Base-by-base conservation (phyloP, 1,140 invertebrate genomes). In the Trinorchestia longiramus region DNA sequence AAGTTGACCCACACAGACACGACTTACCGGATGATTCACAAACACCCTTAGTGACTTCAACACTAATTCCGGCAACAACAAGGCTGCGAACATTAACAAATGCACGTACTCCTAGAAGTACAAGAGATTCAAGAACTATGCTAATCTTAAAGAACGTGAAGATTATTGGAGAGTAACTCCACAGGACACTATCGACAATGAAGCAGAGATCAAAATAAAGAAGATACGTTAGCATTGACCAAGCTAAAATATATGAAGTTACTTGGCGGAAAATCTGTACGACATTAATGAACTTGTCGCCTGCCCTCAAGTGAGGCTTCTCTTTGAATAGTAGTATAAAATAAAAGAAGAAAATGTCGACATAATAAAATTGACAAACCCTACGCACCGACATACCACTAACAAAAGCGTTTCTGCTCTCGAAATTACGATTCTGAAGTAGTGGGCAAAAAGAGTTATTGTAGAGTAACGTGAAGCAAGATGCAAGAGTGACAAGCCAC, bases 311-410 rank as follows among this genome's bases (percentile, higher is more conserved):
- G 43, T 94, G 36, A 45, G 43, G 41, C 88, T 90, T 90, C n/a
- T 90, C 92, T 44, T 43, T 47, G 17, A 44, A 94, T 15, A 43
- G 0, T 41, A n/a, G 0, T 94, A 42, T 40, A 43, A 47, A 45
- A 45, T 45, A 47, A 44, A 44, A 94, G 40, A 94, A 1, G 28
- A 45, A 94, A 94, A 94, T 47, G 92, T n/a, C 44, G 40, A 43
- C 41, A 41, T 19, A 94, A 47, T 94, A 47, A 94, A 43, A 45
- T 0, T 45, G 43, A 94, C 92, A 94, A 94, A 94, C 92, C 92
- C 44, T 94, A 94, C 92, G 92, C 40, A 94, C 92, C 92, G 92
- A 94, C 92, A 47, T 94, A 94, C 92, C 43, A 92, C 36, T 8
- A 43, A 36, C 41, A 94, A 40, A 40, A 94, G 40, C 40, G 43